Base-by-base conservation (phyloP, 2,888 invertebrate species). In the Clistopyga incitator region DNA sequence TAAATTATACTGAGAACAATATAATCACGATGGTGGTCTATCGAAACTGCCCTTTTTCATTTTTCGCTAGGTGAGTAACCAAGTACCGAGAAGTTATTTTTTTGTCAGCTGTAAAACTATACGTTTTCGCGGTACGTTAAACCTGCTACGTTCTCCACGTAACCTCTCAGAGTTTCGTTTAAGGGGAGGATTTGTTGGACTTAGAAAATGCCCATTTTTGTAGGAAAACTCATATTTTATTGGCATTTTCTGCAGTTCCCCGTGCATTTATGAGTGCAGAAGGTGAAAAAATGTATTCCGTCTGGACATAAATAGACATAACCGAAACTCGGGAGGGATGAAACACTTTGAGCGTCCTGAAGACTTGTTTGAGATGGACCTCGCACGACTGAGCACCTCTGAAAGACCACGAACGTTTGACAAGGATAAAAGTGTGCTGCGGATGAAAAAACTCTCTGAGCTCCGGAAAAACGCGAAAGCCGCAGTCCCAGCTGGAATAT, bases 51-150 rank as follows among this genome's bases (percentile, higher is more conserved):
- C 29, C 54, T 71, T 23, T 18, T 20, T 54, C 45, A 65, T 65
- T 71, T 65, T 68, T 38, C 67, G 20, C 18, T 50, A 11, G 38
- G 34, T 38, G 61, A 50, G 72, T 77, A 67, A 72, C 77, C 77
- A 67, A 77, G 68, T 67, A 59, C 68, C 74, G 47, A 59, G 34
- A 82, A 77, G 72, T 72, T 65, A 67, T 77, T 59, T 38, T 29
- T 50, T 61, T 50, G 2, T 47, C 47, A 8, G 20, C 8, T 38
- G 6, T n/a, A 38, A 64, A 52, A 23, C 15, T 64, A 71, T 18
- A n/a, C 50, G 59, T 65, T 56, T 20, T 25, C 42, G 50, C 56
- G 50, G 13, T 42, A 42, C 56, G 50, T 47, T 20, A 6, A 72
- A 71, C 23, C 13, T 13, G 18, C 18, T 18, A 47, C n/a, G n/a